These are phyloP conservation scores for Drosophila pegasa DNA, from an alignment of 2,888 invertebrate species.

Conservation along the genomic window DNA sequence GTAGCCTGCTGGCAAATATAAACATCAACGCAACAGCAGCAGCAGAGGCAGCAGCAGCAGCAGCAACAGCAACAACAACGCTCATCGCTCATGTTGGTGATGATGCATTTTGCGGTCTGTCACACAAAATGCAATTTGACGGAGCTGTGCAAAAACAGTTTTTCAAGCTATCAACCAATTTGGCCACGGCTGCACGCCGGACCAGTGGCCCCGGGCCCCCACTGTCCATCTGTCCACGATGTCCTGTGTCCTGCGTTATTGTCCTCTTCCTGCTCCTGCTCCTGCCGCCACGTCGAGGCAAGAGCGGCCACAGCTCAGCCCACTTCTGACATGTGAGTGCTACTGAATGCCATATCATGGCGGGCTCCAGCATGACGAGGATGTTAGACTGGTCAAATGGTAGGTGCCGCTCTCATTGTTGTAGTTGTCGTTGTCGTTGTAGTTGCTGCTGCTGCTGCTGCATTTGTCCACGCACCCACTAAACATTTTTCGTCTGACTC, in stretches of 20 bases:
- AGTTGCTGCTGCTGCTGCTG: conserved; percentile 33
- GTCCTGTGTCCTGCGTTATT: conserved; percentile 38
- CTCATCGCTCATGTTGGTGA: conserved; percentile 84
- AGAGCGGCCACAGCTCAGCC: conserved; percentile 37
- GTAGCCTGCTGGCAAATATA: conserved; percentile 66
- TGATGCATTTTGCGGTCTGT: conserved; percentile 85
- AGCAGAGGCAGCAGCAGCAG: conserved; percentile 55
- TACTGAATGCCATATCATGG: conserved; percentile 74
- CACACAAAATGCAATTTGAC: conserved; percentile 84
- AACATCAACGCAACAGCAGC: conserved; percentile 68
- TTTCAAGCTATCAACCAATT: conserved; percentile 83
- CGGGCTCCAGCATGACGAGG: conserved; percentile 48
- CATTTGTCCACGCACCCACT: conserved; percentile 66
- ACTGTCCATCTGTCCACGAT: conserved; percentile 4
- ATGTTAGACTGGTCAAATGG: conserved; percentile 33
- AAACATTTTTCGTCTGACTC: conserved; percentile 54
- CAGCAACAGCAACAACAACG: conserved; percentile 55
- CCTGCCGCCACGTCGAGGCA: not conserved
- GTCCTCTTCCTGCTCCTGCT: conserved; percentile 33
- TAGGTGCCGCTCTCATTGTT: conserved; percentile 41
- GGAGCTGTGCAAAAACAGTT: conserved; percentile 81
- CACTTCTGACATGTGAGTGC: conserved; percentile 60
- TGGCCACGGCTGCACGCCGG: conserved; percentile 78
- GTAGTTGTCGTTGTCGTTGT: conserved; percentile 15
- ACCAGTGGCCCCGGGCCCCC: conserved; percentile 31